Evolutionary conservation across 2,113 vertebrate genomes (phyloP).

Genomic region (Phycodurus eques): DNA sequence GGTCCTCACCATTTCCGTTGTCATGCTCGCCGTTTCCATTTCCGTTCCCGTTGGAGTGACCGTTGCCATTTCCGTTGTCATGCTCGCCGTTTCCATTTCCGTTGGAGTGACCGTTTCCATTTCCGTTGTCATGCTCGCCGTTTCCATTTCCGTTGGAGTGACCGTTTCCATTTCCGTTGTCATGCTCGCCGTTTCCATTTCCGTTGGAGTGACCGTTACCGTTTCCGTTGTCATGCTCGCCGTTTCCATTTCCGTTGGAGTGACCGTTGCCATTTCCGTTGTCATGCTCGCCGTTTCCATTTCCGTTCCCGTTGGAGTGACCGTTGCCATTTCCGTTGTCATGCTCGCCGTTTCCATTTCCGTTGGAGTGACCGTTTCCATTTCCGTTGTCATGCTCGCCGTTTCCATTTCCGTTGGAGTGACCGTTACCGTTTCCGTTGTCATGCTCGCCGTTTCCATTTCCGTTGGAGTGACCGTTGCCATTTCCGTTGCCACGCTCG

Average conservation of each 20-base stretch:
- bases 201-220: background rate
- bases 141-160: background rate
- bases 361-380: background rate
- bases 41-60: slow-evolving; percentile 1
- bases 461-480: background rate
- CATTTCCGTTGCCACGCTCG: background rate
- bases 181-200: background rate
- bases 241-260: background rate
- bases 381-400: background rate
- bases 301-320: background rate
- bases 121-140: background rate
- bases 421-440: background rate
- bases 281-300: too few relatives aligned
- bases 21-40: background rate
- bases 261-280: background rate
- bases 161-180: background rate
- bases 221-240: too few relatives aligned
- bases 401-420: background rate
- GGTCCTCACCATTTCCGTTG: background rate
- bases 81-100: background rate
- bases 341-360: background rate
- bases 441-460: background rate
- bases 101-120: background rate
- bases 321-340: too few relatives aligned
- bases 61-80: background rate